Evolutionary conservation across 1,140 invertebrate genomes (phyloP), one percentile per base, ranked within the genome.

Genomic region (Plectrocnemia conspersa): DNA sequence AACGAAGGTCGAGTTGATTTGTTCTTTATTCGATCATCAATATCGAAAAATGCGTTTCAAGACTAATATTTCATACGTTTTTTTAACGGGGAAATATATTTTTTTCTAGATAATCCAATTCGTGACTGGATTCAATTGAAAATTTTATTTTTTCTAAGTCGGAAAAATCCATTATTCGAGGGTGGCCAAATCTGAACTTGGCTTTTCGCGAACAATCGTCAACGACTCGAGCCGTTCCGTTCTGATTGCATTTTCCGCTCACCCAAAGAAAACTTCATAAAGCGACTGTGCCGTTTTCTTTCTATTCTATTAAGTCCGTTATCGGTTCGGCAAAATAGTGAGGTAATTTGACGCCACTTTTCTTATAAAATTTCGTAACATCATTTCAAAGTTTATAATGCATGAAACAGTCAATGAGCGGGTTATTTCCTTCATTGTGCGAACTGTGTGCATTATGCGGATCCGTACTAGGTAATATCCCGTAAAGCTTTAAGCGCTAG

Each of bases 281-380:
- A 54, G 41, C 40, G 52, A 45, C 45, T 58, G 52, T 50, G 46
- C 52, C 50, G 48, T 54, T 58, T 58, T 54, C 40, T n/a, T n/a
- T n/a, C n/a, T n/a, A 58, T 54, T 58, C 46, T 42, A 54, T 58
- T 58, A 54, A 48, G 50, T 45, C 50, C 42, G 44, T 47, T 58
- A 58, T 54, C 50, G 49, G 44, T 29, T 18, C 35, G 38, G 10
- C 33, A 25, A 46, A 9, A 16, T 10, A 38, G 35, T 38, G 7
- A 38, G 35, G 35, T 38, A 38, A 38, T 38, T 38, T 38, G 18
- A n/a, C n/a, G n/a, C n/a, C n/a, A n/a, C n/a, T n/a, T n/a, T n/a
- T n/a, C n/a, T n/a, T n/a, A n/a, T n/a, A n/a, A n/a, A n/a, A n/a
- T n/a, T n/a, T n/a, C n/a, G n/a, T n/a, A n/a, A n/a, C n/a, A n/a